Evolutionary conservation across 2,888 invertebrate genomes (phyloP), one percentile per base, ranked within the genome.

Genomic region (Hyppa rectilinea): DNA sequence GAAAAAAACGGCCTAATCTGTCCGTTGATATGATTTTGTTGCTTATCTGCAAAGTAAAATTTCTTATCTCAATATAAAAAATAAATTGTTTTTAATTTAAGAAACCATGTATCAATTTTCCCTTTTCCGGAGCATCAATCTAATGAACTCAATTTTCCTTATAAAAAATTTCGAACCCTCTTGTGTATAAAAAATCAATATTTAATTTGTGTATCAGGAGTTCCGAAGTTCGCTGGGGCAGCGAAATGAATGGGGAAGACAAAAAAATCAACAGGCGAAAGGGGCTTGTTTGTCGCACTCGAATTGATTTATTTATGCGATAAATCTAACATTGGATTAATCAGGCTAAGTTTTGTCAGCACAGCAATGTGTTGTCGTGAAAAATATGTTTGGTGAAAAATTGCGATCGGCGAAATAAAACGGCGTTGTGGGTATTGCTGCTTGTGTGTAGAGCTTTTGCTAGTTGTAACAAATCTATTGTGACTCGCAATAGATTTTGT

Each of bases 241-340:
- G 87, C 87, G 87, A 89, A 89, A 91, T 87, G 73, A 75, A 83
- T 81, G 78, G 81, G 87, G 83, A 88, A 89, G 88, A 88, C 88
- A 90, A 92, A 92, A 90, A 92, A 89, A 87, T 78, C 84, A 85
- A 85, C 84, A 85, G 82, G 83, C 78, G 81, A 73, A 78, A 76
- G 78, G 77, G 85, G 87, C 87, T 88, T 93, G 91, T 92, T 93
- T 93, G 90, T 91, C 91, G 87, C 87, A 79, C 86, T 86, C 87
- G 77, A 88, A 92, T 92, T 95, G 95, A 95, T 95, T 95, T 95
- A 95, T 94, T 89, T 89, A 83, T 85, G 83, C 89, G 89, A 94
- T 95, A 95, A 94, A 95, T 95, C 92, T 90, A 89, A 90, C 90
- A 89, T 89, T 81, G 92, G 93, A 94, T 95, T 95, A 94, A 95